These are phyloP conservation scores for Gryllus bimaculatus DNA, from an alignment of 1,140 invertebrate species.

Conservation along the genomic window DNA sequence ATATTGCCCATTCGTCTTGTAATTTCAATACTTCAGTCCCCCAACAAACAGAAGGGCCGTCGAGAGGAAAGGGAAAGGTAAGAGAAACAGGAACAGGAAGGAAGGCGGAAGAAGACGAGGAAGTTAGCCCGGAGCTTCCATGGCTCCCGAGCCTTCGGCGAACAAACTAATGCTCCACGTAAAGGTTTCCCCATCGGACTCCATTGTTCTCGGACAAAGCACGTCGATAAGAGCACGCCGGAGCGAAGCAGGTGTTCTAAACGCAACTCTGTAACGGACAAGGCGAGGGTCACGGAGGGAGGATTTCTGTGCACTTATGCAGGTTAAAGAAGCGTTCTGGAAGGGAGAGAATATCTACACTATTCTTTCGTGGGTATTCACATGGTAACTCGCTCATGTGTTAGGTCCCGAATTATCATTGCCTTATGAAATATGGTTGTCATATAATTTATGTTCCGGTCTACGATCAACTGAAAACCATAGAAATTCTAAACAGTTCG, in stretches of 20 bases:
- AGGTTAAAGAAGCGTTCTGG: too few relatives aligned
- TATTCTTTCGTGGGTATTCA: too few relatives aligned
- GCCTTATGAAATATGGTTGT: too few relatives aligned
- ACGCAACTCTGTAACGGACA: background rate
- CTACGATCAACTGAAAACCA: too few relatives aligned
- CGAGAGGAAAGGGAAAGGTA: background rate
- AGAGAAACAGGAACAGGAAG: background rate
- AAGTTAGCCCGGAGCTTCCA: too few relatives aligned
- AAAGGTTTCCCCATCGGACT: background rate
- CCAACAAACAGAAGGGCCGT: slow-evolving; percentile 16
- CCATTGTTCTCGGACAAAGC: background rate
- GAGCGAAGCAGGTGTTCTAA: background rate
- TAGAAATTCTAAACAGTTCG: too few relatives aligned
- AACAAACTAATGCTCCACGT: background rate
- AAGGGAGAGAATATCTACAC: too few relatives aligned
- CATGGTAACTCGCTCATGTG: too few relatives aligned
- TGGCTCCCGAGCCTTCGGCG: background rate
- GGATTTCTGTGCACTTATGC: background rate
- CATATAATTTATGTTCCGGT: too few relatives aligned
- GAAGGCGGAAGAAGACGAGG: background rate
- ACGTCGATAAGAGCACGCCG: background rate
- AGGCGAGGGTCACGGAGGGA: background rate
- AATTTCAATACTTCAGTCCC: slow-evolving; percentile 24
- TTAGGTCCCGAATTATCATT: too few relatives aligned
- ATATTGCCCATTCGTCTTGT: slow-evolving; percentile 22